Evolutionary conservation across 2,797 vertebrate species (phyloP).

Genomic region (Phylloscopus collybita): DNA sequence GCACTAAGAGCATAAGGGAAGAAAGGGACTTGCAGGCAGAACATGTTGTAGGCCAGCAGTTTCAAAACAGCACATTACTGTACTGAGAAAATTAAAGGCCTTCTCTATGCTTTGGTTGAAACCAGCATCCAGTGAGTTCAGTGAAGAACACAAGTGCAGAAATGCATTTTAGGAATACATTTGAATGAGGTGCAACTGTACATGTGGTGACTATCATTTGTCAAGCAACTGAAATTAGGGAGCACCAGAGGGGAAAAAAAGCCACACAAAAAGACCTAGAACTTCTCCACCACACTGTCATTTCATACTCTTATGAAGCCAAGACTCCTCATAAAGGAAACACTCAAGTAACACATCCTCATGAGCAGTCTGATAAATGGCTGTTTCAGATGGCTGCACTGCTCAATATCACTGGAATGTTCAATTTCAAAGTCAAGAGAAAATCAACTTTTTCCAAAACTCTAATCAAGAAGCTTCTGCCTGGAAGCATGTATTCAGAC

Average conservation of each 20-base stretch:
- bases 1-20: background rate
- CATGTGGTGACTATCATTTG: background rate
- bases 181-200: background rate
- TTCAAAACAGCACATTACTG: background rate
- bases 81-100: background rate
- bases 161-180: background rate
- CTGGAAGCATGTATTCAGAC: background rate
- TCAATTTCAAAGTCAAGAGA: constrained; percentile 16
- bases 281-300: background rate
- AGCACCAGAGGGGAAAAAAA: rapidly evolving
- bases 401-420: background rate
- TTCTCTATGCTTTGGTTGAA: background rate
- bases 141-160: background rate
- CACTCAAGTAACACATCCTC: background rate
- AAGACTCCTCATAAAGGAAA: background rate
- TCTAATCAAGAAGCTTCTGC: background rate
- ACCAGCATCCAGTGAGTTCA: background rate
- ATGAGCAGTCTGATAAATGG: background rate
- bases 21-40: background rate
- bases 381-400: background rate
- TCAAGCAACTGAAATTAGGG: background rate
- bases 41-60: background rate
- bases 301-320: background rate
- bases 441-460: constrained; percentile 21
- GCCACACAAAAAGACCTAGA: background rate